Evolutionary conservation across 1,140 invertebrate genomes (phyloP).

Genomic region (Stegodyphus dumicola): DNA sequence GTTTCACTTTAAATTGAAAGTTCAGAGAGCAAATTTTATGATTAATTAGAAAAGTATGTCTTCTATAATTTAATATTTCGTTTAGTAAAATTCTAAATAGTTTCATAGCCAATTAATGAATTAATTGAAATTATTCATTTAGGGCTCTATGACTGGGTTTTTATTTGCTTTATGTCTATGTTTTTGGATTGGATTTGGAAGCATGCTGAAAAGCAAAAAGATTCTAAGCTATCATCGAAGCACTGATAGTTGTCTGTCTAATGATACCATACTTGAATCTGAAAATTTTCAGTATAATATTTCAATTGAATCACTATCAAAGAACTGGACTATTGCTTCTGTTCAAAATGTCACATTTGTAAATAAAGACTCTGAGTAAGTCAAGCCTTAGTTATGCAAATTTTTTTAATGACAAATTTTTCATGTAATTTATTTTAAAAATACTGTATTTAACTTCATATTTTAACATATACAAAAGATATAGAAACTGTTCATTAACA

Average conservation of each 20-base stretch:
- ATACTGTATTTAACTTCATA: too few relatives aligned
- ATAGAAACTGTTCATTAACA: too few relatives aligned
- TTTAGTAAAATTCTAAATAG: too few relatives aligned
- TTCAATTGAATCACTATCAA: background rate
- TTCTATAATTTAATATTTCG: too few relatives aligned
- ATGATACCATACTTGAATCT: background rate
- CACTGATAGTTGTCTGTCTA: constrained; percentile 41
- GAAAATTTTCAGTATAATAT: background rate
- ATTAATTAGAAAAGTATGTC: too few relatives aligned
- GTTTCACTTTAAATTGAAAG: too few relatives aligned
- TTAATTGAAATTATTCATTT: background rate
- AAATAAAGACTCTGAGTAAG: background rate
- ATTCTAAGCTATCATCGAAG: constrained; percentile 15
- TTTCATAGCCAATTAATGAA: too few relatives aligned
- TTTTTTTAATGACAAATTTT: background rate
- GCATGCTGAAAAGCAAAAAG: background rate
- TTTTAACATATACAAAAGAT: too few relatives aligned
- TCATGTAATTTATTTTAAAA: background rate
- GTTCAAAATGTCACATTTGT: background rate
- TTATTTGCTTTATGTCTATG: constrained; percentile 76
- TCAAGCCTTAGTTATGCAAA: constrained; percentile 13
- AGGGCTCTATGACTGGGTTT: constrained; percentile 78
- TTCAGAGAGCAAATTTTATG: too few relatives aligned
- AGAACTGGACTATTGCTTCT: background rate
- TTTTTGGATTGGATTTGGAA: constrained; percentile 87